Evolutionary conservation across 1,140 invertebrate genomes (phyloP).

Genomic region (Theocolax elegans): DNA sequence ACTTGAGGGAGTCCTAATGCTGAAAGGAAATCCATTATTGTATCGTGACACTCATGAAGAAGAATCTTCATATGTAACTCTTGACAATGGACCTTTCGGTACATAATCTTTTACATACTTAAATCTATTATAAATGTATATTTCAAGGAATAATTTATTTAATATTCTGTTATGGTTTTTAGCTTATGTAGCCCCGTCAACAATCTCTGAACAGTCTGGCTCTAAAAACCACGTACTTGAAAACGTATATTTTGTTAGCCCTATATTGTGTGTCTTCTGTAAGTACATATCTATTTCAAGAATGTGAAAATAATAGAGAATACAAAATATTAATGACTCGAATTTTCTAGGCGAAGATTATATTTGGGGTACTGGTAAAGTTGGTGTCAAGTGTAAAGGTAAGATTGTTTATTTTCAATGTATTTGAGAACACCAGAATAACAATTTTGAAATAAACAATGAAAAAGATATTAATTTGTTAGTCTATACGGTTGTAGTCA

Average conservation of each 20-base stretch:
- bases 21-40: slow-evolving; percentile 64
- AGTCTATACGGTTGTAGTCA: no score
- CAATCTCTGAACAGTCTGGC: slow-evolving; percentile 46
- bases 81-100: slow-evolving; percentile 63
- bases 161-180: slow-evolving; percentile 41
- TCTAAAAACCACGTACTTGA: slow-evolving; percentile 55
- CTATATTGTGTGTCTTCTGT: slow-evolving; percentile 69
- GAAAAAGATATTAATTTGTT: no score
- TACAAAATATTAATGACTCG: slow-evolving; percentile 14
- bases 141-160: background rate
- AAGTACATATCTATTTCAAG: slow-evolving; percentile 53
- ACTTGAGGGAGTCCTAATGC: slow-evolving; percentile 64
- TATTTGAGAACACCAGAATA: background rate
- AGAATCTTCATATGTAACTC: slow-evolving; percentile 63
- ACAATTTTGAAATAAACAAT: background rate
- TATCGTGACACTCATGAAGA: slow-evolving; percentile 63
- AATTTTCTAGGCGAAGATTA: slow-evolving; percentile 70
- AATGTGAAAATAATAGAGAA: slow-evolving; percentile 24
- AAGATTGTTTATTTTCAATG: slow-evolving; percentile 45
- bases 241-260: slow-evolving; percentile 67
- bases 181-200: slow-evolving; percentile 60
- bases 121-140: no score
- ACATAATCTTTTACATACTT: no score
- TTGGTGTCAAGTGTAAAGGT: slow-evolving; percentile 70
- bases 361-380: slow-evolving; percentile 72